These are phyloP conservation scores for Diadumene lineata DNA, from an alignment of 92 coral and sea anemone species.

Conservation along the genomic window DNA sequence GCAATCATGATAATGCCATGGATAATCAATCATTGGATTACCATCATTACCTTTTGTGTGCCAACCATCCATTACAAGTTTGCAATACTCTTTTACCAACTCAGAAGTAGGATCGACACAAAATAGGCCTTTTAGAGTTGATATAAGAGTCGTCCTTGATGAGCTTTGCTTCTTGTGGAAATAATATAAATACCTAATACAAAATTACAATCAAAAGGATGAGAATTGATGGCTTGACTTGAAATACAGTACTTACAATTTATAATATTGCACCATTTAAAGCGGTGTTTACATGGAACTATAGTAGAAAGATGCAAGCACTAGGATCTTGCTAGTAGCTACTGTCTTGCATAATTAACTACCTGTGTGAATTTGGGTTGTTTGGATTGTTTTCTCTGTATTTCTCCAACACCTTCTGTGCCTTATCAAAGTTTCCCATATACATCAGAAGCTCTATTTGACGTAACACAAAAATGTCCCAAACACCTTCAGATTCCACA, in stretches of 20 bases:
- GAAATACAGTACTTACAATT: no score
- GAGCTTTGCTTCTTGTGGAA: conserved; percentile 63
- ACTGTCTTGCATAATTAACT: no score
- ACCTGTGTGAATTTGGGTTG: conserved; percentile 96
- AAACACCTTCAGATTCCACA: conserved; percentile 68
- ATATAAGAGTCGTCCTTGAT: conserved; percentile 18
- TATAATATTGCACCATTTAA: background rate
- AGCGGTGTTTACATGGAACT: background rate
- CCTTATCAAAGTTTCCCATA: conserved; percentile 45
- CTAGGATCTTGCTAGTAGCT: no score
- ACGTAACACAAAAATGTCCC: conserved; percentile 80
- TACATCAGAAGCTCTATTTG: conserved; percentile 65
- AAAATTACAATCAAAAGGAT: background rate
- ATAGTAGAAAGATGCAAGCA: background rate
- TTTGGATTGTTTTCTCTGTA: conserved; percentile 79
- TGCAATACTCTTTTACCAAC: conserved; percentile 51
- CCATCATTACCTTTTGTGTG: conserved; percentile 8
- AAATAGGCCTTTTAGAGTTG: conserved; percentile 62
- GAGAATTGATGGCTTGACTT: no score
- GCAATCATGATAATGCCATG: background rate
- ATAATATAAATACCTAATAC: conserved; percentile 72
- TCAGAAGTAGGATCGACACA: conserved; percentile 85
- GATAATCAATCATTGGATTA: background rate
- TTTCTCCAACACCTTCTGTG: conserved; percentile 47
- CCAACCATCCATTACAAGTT: conserved; percentile 6